These are phyloP conservation scores for Trogon melanurus DNA, from an alignment of 2,113 vertebrate genomes.

Conservation along the genomic window DNA sequence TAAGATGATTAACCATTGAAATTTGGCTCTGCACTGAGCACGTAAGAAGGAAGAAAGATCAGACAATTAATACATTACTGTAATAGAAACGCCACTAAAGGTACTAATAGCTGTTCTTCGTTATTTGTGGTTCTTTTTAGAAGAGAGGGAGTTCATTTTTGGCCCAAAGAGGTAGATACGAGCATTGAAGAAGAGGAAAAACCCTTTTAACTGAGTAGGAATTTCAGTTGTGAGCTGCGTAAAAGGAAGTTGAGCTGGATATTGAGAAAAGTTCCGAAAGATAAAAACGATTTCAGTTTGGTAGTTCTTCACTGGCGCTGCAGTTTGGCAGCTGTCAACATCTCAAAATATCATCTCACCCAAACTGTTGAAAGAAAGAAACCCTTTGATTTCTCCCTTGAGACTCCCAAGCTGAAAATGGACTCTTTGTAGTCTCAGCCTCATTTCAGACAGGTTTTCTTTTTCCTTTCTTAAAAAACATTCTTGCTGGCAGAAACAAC, in stretches of 20 bases:
- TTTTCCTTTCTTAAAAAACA: neutral
- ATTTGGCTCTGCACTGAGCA: neutral
- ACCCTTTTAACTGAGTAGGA: neutral
- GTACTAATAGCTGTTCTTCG: neutral
- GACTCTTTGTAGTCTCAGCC: constrained; percentile 75
- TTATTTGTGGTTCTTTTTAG: neutral
- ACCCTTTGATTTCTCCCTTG: constrained; percentile 74
- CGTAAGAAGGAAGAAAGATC: neutral
- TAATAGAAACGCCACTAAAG: neutral
- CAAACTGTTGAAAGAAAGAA: constrained; percentile 79
- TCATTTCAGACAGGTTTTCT: constrained; percentile 67
- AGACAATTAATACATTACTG: neutral
- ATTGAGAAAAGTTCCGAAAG: constrained; percentile 45
- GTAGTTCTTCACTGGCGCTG: constrained; percentile 62
- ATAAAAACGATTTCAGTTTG: constrained; percentile 65
- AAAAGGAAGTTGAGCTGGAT: constrained; percentile 33
- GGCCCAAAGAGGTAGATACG: neutral
- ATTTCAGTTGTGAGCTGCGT: neutral
- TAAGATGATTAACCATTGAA: neutral
- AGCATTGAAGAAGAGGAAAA: neutral
- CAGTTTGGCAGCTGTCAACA: constrained; percentile 78
- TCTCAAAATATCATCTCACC: constrained; percentile 80
- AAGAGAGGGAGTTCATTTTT: neutral
- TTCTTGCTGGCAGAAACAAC: constrained; percentile 66
- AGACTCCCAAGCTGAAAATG: constrained; percentile 75